Evolutionary conservation across 1,140 invertebrate genomes (phyloP), one percentile per base, ranked within the genome.

Genomic region (Drosophila parvula): DNA sequence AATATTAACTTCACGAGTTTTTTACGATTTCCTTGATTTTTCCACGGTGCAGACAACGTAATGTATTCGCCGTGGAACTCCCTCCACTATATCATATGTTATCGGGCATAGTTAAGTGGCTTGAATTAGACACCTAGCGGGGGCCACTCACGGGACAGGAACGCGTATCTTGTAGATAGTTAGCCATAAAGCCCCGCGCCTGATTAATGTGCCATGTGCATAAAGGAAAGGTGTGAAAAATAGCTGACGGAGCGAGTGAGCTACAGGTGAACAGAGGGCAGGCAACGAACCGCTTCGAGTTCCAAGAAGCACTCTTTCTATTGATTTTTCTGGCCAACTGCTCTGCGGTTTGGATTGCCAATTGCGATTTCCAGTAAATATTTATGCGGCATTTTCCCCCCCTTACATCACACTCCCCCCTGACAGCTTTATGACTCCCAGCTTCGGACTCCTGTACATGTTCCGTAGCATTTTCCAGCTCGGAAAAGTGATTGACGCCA

Each of bases 201-300:
- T 76, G 74, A 76, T 76, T 76, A 76, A 76, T 76, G 73, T 56
- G 71, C 59, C 65, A 51, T 53, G 62, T 67, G 45, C 40, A 76
- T 45, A 76, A 27, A 14, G 67, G 69, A 59, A 60, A 76, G 74
- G 74, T 68, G 74, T 76, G 74, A 76, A 76, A 76, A 75, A 30
- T 27, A 55, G 12, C 51, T 55, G 51, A 38, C 22, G 34, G 18
- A 55, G 51, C 12, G 1, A 28, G 7, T 10, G 12, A 55, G 41
- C 44, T 74, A 43, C 62, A 57, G 40, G 38, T 44, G 40, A 10
- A 16, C 30, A 27, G 12, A 18, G 4, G 45, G 10, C 11, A 45
- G 45, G 48, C 16, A 56, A 38, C 30, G 41, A 18, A 18, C 32
- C 10, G n/a, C 12, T 14, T 55, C 45, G 10, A 16, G 43, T 76